Evolutionary conservation across 2,888 invertebrate species (phyloP).

Genomic region (Pecten maximus): DNA sequence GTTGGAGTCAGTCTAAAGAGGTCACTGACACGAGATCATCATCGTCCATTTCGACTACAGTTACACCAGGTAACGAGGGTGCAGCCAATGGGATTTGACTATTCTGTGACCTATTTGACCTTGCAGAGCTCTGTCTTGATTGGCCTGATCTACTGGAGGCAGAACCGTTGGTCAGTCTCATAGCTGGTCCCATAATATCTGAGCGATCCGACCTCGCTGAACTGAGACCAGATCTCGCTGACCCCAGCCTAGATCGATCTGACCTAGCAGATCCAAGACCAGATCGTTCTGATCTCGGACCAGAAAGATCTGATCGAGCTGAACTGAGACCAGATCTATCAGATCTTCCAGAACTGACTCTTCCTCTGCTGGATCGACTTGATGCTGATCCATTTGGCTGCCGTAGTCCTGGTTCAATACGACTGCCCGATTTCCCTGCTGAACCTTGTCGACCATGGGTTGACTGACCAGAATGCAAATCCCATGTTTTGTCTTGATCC

Average conservation of each 20-base stretch:
- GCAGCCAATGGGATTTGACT: conserved; percentile 52
- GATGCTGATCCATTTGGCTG: conserved; percentile 1
- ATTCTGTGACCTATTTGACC: conserved; percentile 45
- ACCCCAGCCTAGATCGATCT: not conserved
- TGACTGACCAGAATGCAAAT: not conserved
- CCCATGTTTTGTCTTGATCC: not conserved
- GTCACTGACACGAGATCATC: conserved; percentile 40
- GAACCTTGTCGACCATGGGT: not conserved
- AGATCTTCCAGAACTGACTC: not conserved
- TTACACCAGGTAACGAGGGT: not conserved
- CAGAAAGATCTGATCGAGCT: not conserved
- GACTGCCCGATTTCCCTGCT: not conserved
- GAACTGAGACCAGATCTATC: not conserved
- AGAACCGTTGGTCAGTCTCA: conserved; percentile 35
- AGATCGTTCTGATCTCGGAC: conserved; percentile 8
- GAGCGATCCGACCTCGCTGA: conserved; percentile 2
- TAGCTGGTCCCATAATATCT: not conserved
- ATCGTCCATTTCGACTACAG: conserved; percentile 53
- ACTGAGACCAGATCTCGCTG: not conserved
- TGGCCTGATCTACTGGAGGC: conserved; percentile 49
- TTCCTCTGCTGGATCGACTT: not conserved
- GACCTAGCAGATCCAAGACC: not conserved
- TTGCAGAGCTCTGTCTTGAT: conserved; percentile 48
- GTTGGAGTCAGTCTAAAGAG: conserved; percentile 38
- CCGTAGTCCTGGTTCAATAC: conserved; percentile 1